Evolutionary conservation across 2,797 vertebrate genomes (phyloP).

Genomic region (Orestias chungarensis): DNA sequence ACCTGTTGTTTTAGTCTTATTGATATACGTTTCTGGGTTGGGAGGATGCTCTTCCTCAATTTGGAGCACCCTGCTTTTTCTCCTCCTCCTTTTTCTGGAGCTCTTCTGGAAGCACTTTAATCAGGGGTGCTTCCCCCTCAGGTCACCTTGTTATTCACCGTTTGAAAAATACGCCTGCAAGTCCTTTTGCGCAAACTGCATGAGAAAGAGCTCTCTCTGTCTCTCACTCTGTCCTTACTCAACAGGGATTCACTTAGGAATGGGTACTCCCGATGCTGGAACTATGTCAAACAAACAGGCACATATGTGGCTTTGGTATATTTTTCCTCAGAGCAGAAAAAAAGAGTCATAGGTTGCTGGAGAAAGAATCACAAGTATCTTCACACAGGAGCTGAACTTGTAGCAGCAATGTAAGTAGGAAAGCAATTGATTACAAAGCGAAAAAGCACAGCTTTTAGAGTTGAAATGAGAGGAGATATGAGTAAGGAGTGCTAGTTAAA

Average conservation of each 20-base stretch:
- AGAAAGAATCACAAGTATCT: constrained; percentile 29
- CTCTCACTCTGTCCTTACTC: constrained; percentile 5
- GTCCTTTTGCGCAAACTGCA: constrained; percentile 22
- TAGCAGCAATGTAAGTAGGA: neutral
- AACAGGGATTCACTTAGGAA: constrained; percentile 3
- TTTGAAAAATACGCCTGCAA: constrained; percentile 9
- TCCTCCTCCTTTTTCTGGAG: constrained; percentile 17
- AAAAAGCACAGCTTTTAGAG: constrained; percentile 8
- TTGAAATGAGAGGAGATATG: constrained; percentile 2
- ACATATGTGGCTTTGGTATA: neutral
- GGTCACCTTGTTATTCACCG: constrained; percentile 50
- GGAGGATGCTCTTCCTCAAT: constrained; percentile 53
- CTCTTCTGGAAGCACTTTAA: constrained; percentile 45
- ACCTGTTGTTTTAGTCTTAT: neutral
- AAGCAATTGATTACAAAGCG: constrained; percentile 6
- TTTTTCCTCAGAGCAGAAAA: constrained; percentile 9
- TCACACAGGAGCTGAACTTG: constrained; percentile 9
- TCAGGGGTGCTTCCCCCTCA: constrained; percentile 50
- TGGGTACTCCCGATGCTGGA: constrained; percentile 1
- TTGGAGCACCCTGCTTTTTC: constrained; percentile 43
- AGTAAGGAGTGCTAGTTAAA: neutral
- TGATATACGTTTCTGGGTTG: constrained; percentile 32
- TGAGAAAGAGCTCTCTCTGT: neutral
- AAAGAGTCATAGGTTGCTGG: constrained; percentile 21
- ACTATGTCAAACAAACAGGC: neutral